Conservation (phyloP, 2,797 vertebrate species). For the Pseudochaenichthys georgianus region DNA sequence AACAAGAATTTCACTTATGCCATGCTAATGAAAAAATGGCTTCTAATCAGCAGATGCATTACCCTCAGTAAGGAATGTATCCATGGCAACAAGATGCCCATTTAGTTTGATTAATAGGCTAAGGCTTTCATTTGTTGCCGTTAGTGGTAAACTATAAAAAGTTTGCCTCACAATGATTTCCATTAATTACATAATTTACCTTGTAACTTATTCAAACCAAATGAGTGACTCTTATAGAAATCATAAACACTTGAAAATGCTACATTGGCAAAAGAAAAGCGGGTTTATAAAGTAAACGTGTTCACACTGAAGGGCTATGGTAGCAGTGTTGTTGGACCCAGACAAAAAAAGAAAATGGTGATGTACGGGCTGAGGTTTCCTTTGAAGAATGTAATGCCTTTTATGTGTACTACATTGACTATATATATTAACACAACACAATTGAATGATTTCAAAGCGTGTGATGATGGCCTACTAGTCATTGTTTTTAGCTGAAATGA, state of each 20-base stretch:
- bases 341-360: too few relatives aligned
- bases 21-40: constrained; percentile 14
- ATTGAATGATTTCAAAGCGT: background rate
- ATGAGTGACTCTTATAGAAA: background rate
- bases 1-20: background rate
- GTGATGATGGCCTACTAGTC: background rate
- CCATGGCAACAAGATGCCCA: constrained; percentile 19
- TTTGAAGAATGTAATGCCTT: background rate
- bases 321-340: background rate
- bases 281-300: background rate
- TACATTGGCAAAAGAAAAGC: background rate
- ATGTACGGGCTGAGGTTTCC: background rate
- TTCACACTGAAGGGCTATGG: background rate
- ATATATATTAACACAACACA: background rate
- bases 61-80: background rate
- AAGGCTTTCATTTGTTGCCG: too few relatives aligned
- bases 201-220: background rate
- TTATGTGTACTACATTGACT: background rate
- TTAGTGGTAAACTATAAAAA: background rate
- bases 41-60: constrained; percentile 11
- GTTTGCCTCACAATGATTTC: too few relatives aligned
- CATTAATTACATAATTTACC: background rate
- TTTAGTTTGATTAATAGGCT: constrained; percentile 14
- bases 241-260: background rate
- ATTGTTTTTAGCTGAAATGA: constrained; percentile 17